Conservation (phyloP, 2,113 vertebrate genomes). For the Psephotus haematonotus region DNA sequence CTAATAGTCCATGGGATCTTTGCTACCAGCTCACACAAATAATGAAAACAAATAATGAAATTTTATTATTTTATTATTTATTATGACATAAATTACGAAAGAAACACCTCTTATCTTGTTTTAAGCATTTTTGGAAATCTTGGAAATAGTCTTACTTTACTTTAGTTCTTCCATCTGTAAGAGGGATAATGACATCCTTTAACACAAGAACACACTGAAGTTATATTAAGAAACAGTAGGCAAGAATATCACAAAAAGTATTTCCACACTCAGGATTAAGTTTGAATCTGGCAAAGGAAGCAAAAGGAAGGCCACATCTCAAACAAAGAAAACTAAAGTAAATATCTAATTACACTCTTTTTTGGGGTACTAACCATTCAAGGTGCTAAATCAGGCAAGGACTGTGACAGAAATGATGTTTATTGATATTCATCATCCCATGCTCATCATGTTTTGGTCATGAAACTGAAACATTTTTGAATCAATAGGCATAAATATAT, state of each 20-base stretch:
- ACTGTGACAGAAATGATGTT: neutral
- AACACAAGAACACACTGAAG: neutral
- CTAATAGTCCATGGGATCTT: neutral
- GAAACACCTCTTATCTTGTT: neutral
- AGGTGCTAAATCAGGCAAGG: neutral
- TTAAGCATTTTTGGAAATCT: neutral
- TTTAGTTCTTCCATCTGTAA: neutral
- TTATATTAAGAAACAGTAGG: neutral
- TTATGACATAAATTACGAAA: neutral
- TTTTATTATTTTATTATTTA: neutral
- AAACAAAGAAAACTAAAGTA: neutral
- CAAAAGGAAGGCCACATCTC: accelerated
- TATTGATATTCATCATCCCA: neutral
- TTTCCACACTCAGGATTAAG: neutral
- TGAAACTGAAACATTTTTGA: neutral
- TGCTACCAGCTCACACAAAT: neutral
- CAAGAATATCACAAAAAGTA: neutral
- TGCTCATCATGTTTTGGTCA: neutral
- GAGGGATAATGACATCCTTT: neutral
- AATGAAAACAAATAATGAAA: neutral
- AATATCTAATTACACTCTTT: neutral
- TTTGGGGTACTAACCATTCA: neutral
- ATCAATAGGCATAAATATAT: neutral
- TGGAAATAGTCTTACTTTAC: neutral
- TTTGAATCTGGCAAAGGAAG: neutral